Base-by-base conservation (phyloP, 1,140 invertebrate genomes). In the Eurytemora carolleeae region DNA sequence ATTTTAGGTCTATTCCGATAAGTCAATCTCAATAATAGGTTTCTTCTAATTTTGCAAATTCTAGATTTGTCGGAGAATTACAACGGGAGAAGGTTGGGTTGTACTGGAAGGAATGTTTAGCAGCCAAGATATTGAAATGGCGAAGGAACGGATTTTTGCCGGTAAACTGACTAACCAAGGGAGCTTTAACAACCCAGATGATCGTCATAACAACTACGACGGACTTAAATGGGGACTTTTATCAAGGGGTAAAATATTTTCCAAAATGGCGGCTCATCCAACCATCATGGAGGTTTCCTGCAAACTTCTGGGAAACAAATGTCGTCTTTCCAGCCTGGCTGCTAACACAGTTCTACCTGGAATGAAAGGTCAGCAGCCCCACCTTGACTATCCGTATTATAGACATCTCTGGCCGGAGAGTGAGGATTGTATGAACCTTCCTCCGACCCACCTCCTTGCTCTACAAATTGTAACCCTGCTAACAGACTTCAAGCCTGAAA, bases 331-430 rank as follows among this genome's bases (percentile, higher is more conserved):
- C 31, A 44, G 31, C 31, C n/a, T 44, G 7, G 31, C 31, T n/a
- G 31, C 31, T n/a, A 44, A 44, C 31, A 44, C 31, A n/a, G 31
- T 44, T 44, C n/a, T 44, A n/a, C 31, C 31, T 12, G 31, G 31
- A 3, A 57, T 57, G 55, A 2, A 23, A 2, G 55, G 55, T 3
- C 55, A 57, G 24, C 18, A 21, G 23, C 55, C 55, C 2, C 55
- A 57, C 16, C 19, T 57, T 1, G 55, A 57, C 22, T 57, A 57
- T 23, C 55, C 55, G n/a, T 57, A 57, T 23, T 57, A 57, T 22
- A 18, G 24, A 19, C 55, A 2, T 16, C 24, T 57, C 55, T 57
- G 21, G 21, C 55, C 55, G 7, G 19, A 22, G 7, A 44, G 31
- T 7, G 31, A 44, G 7, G 31, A n/a, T 44, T 44, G 31, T 44